Evolutionary conservation across 92 coral and sea anemone species (phyloP).

Genomic region (Micromussa lordhowensis): DNA sequence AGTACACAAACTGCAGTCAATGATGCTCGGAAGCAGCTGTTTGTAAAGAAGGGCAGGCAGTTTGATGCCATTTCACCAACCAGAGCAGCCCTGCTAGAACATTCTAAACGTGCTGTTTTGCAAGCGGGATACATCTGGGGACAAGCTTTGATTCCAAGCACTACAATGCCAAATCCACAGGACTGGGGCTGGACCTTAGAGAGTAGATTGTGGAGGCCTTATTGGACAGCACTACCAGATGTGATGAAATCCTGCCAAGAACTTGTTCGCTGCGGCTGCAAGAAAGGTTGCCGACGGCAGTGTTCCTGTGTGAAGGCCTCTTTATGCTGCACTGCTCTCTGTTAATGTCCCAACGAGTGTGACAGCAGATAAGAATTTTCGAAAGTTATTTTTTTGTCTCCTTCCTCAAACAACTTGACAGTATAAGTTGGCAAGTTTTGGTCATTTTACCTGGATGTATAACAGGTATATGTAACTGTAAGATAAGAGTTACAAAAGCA

Average conservation of each 20-base stretch:
- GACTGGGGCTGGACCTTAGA: slow-evolving; percentile 41
- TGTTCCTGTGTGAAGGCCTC: not conserved
- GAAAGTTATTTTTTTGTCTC: not conserved
- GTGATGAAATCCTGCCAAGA: slow-evolving; percentile 34
- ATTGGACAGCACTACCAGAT: slow-evolving; percentile 59
- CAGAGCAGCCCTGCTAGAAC: too few relatives aligned
- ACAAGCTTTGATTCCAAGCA: slow-evolving; percentile 32
- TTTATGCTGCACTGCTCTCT: not conserved
- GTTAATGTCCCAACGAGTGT: not conserved
- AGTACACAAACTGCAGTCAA: slow-evolving; percentile 50
- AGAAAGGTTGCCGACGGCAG: not conserved
- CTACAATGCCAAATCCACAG: slow-evolving; percentile 16
- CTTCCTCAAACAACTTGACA: not conserved
- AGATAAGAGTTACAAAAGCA: not conserved
- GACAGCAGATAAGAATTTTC: not conserved
- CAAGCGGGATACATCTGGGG: too few relatives aligned
- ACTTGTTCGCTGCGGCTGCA: slow-evolving; percentile 40
- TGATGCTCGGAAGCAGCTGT: slow-evolving; percentile 67
- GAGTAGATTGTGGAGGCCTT: slow-evolving; percentile 41
- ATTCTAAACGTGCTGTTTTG: too few relatives aligned
- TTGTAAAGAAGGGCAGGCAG: slow-evolving; percentile 68
- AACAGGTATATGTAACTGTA: slow-evolving; percentile 15
- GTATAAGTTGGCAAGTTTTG: too few relatives aligned
- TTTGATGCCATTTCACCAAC: too few relatives aligned
- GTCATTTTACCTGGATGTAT: too few relatives aligned